Evolutionary conservation across 1,140 invertebrate species (phyloP), one percentile per base, ranked within the genome.

Genomic region (Diachasmimorpha longicaudata): DNA sequence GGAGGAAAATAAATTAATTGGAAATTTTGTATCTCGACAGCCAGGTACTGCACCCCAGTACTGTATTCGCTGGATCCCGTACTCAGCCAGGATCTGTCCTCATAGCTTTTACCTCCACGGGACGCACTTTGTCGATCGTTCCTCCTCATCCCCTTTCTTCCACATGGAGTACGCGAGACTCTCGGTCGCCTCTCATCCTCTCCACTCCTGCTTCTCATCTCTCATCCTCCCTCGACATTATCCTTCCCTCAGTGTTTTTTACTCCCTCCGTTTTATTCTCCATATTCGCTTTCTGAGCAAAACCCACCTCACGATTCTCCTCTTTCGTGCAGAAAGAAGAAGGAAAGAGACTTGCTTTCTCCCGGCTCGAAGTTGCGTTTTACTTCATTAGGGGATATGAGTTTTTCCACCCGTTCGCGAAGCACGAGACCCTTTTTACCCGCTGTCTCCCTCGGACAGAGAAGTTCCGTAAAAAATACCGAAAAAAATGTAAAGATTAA

Each of bases 361-460:
- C 70, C 44, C 16, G 11, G 21, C n/a, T 21, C 46, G 67, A 13
- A 37, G 77, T 81, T 74, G 78, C 76, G 80, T 81, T 81, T 82
- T 81, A 81, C 81, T 82, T 82, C 81, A 81, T 82, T 82, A 82
- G 79, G 78, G 81, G 80, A 81, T 82, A 82, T 81, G 81, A 82
- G 81, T 81, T 82, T 82, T 81, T 82, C 80, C 77, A 79, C 78
- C 79, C 80, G 80, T 55, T n/a, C 79, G 48, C 76, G 58, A 37
- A 68, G 42, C 66, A 58, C 73, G 16, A 74, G 63, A 21, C 39
- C 70, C 44, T 37, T 42, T 37, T 42, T 46, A 69, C 67, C 70
- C 70, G 66, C 48, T 52, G 44, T 76, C 76, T 67, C 70, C 63
- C 76, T 72, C 75, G n/a, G n/a, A n/a, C n/a, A n/a, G n/a, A n/a